Evolutionary conservation across 2,113 vertebrate genomes (phyloP).

Genomic region (Pseudopodoces humilis): DNA sequence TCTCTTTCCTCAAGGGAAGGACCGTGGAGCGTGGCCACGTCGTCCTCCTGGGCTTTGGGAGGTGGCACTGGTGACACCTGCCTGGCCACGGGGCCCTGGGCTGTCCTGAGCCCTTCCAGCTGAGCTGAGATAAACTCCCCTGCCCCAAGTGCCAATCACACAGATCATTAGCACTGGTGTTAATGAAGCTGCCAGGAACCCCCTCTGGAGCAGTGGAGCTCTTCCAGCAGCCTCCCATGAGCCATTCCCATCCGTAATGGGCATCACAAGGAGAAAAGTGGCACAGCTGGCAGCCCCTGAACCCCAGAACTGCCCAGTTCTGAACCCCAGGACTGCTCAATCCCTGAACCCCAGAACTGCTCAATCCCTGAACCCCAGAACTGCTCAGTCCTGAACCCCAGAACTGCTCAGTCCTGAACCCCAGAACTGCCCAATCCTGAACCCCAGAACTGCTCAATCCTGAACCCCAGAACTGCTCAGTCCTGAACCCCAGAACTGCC

Average conservation of each 20-base stretch:
- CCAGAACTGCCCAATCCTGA: too few species aligned
- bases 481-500: too few species aligned
- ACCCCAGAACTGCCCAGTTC: background rate
- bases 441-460: too few species aligned
- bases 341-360: too few species aligned
- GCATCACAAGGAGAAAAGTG: background rate
- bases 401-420: too few species aligned
- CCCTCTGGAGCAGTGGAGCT: background rate
- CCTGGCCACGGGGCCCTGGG: background rate
- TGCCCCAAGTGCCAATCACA: background rate
- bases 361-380: too few species aligned
- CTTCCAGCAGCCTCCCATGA: background rate
- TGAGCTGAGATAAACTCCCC: background rate
- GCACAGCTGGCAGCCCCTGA: background rate
- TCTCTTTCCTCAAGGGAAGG: background rate
- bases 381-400: too few species aligned
- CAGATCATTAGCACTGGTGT: background rate
- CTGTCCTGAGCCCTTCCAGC: background rate
- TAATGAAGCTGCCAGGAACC: background rate
- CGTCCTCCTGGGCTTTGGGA: background rate
- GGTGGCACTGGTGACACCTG: background rate
- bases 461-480: too few species aligned
- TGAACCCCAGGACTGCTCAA: background rate
- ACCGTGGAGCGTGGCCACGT: rapidly evolving
- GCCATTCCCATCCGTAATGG: background rate